Conservation (phyloP, 2,113 vertebrate genomes). For the Cavia porcellus region DNA sequence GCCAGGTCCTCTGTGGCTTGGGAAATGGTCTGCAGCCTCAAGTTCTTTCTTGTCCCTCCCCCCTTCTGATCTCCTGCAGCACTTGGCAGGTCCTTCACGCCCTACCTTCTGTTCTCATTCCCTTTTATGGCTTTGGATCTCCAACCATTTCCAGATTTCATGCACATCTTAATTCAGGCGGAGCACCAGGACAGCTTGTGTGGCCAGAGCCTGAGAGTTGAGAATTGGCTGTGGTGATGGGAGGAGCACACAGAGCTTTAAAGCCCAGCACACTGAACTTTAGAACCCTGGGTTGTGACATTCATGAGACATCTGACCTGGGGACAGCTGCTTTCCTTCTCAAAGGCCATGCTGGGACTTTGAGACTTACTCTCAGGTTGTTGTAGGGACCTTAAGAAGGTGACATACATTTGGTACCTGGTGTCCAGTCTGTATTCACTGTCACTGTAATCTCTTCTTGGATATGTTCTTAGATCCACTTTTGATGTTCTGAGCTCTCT, state of each 20-base stretch:
- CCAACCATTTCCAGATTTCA: not conserved
- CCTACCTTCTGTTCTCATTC: not conserved
- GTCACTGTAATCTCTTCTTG: not conserved
- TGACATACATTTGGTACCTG: not conserved
- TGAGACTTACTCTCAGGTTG: not conserved
- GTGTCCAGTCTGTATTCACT: too few relatives aligned
- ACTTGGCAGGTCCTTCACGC: not conserved
- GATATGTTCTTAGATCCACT: not conserved
- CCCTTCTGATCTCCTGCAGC: not conserved
- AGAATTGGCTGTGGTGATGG: not conserved
- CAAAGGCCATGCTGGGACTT: not conserved
- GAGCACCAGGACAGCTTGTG: not conserved
- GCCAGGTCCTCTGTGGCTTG: not conserved
- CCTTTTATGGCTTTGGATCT: not conserved
- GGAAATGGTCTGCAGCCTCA: not conserved
- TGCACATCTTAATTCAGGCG: not conserved
- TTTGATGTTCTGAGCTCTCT: too few relatives aligned
- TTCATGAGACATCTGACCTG: not conserved
- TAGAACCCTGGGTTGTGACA: not conserved
- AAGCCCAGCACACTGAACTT: not conserved
- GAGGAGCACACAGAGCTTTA: not conserved
- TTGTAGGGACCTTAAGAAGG: not conserved
- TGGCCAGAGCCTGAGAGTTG: not conserved
- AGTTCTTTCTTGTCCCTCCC: not conserved
- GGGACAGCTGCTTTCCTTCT: not conserved